These are phyloP conservation scores for Trachops cirrhosus DNA, from an alignment of 2,797 vertebrate species.

Conservation along the genomic window DNA sequence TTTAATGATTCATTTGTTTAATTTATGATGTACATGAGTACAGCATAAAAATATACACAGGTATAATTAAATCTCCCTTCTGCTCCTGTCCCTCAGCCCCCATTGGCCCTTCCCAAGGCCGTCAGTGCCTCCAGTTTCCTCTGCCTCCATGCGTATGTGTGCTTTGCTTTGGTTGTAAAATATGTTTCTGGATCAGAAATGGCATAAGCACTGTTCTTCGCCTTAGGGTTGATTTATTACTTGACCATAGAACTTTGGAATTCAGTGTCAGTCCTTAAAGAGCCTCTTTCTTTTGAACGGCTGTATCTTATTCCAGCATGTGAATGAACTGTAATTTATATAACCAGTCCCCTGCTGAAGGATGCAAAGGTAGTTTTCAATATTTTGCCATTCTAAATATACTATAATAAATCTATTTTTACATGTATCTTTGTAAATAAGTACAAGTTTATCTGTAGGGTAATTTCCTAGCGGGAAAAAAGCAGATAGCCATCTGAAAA, in stretches of 20 bases:
- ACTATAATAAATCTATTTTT: neutral
- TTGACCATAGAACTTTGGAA: neutral
- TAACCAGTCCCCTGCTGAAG: neutral
- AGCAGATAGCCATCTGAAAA: neutral
- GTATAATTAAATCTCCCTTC: neutral
- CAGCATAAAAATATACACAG: neutral
- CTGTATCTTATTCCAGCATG: neutral
- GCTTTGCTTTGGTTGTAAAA: neutral
- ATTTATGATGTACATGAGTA: neutral
- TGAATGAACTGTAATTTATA: neutral
- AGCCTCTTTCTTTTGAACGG: neutral
- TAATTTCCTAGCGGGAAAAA: neutral
- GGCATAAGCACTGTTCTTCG: neutral
- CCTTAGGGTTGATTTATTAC: neutral
- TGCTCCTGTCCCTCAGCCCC: neutral
- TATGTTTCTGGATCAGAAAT: neutral
- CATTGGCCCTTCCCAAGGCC: neutral
- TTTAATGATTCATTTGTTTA: neutral
- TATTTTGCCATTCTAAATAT: neutral
- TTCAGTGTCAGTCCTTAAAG: neutral
- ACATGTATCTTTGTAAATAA: neutral
- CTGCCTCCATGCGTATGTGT: neutral
- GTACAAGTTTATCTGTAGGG: neutral
- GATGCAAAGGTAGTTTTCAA: neutral
- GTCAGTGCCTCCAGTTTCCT: neutral